These are phyloP conservation scores for Matsumyia berberina DNA, from an alignment of 2,888 invertebrate species.

Conservation along the genomic window DNA sequence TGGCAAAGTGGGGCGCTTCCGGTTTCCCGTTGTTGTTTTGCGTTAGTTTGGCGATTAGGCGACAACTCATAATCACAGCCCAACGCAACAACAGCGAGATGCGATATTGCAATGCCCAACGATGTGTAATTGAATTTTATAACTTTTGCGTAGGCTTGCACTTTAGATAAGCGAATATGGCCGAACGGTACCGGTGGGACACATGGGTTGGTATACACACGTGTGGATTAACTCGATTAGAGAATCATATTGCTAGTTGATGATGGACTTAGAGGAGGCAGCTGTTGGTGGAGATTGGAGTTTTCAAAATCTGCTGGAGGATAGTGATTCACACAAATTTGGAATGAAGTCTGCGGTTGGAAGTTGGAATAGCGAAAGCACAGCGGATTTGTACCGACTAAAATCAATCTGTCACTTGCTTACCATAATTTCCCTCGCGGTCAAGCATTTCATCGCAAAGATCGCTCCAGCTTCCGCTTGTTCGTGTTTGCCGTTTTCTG, in stretches of 20 bases:
- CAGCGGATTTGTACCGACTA: too few relatives aligned
- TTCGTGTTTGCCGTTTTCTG: too few relatives aligned
- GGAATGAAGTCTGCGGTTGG: too few relatives aligned
- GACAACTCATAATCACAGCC: constrained; percentile 45
- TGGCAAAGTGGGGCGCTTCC: neutral
- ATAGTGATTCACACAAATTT: too few relatives aligned
- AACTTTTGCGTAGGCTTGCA: constrained; percentile 36
- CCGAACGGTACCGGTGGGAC: neutral
- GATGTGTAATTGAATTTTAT: constrained; percentile 64
- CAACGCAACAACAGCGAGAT: neutral
- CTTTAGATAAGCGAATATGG: constrained; percentile 27
- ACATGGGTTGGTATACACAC: constrained; percentile 23
- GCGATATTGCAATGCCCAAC: constrained; percentile 25
- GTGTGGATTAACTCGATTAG: constrained; percentile 61
- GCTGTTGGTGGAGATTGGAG: constrained; percentile 5
- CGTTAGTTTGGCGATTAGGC: constrained; percentile 46
- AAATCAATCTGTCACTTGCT: too few relatives aligned
- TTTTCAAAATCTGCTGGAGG: neutral
- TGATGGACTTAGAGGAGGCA: constrained; percentile 1
- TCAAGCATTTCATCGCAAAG: too few relatives aligned
- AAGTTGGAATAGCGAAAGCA: too few relatives aligned
- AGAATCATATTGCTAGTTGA: constrained; percentile 40
- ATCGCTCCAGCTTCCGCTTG: too few relatives aligned
- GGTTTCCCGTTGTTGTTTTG: constrained; percentile 40
- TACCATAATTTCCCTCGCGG: too few relatives aligned